Conservation (phyloP, 1,140 invertebrate species). For the Stegodyphus mimosarum region DNA sequence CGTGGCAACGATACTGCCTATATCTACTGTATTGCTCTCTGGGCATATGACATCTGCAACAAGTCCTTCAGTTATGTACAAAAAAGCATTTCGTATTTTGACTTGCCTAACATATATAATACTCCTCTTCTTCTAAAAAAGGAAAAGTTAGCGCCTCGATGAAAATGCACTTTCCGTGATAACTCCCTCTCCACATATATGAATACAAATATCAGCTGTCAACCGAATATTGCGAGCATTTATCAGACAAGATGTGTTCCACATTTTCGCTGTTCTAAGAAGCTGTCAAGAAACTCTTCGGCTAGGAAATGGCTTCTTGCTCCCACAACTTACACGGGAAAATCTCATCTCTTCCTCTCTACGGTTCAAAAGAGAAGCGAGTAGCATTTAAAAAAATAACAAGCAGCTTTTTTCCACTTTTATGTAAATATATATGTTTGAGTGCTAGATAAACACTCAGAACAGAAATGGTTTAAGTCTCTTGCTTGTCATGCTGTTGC, state of each 20-base stretch:
- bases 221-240: slow-evolving; percentile 43
- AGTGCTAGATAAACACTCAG: too few species aligned
- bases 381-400: not conserved
- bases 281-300: not conserved
- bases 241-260: slow-evolving; percentile 13
- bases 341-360: not conserved
- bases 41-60: too few species aligned
- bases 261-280: not conserved
- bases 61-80: too few species aligned
- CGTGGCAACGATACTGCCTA: too few species aligned
- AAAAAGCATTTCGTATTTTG: too few species aligned
- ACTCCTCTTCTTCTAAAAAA: too few species aligned
- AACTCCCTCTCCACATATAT: slow-evolving; percentile 9
- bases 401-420: not conserved
- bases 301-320: not conserved
- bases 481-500: too few species aligned
- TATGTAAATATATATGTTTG: not conserved
- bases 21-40: too few species aligned
- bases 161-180: slow-evolving; percentile 6
- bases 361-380: not conserved
- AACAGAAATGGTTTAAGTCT: too few species aligned
- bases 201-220: slow-evolving; percentile 48
- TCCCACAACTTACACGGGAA: not conserved
- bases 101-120: too few species aligned
- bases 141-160: not conserved